Evolutionary conservation across 2,888 invertebrate genomes (phyloP), one percentile per base, ranked within the genome.

Genomic region (Synergus japonicus): DNA sequence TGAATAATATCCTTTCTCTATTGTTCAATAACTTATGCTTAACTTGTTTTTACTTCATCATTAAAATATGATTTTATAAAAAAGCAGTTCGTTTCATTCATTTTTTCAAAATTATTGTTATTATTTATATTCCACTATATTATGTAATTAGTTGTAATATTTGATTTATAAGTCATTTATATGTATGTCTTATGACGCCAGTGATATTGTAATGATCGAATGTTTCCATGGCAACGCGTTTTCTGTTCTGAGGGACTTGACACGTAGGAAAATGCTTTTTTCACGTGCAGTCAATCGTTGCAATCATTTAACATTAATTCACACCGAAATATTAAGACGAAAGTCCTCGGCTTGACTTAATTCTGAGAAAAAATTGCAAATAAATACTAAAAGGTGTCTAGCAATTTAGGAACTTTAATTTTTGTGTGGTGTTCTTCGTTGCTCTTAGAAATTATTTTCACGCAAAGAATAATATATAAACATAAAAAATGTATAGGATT

Each of bases 261-360:
- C 73, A 73, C 54, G 49, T 49, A 73, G n/a, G n/a, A 66, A 73
- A 73, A 54, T 73, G 73, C 54, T 18, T 54, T 18, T 54, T 29
- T 12, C 73, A 73, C 73, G 73, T 73, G 73, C 73, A 73, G 29
- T 73, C 12, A 15, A 37, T 54, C 37, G 29, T n/a, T 41, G 37
- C 54, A n/a, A 54, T 54, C 54, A 54, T 54, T 73, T 73, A 73
- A 37, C 37, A 54, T 58, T 54, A 73, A 58, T 73, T 73, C 12
- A 29, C 54, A 73, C 22, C 12, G n/a, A 73, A 73, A 41, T 54
- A 73, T 41, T 54, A 73, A 54, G 54, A n/a, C 29, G 41, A 2
- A 54, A 73, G n/a, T 73, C 37, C 37, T 37, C n/a, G 9, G 15
- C 13, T 29, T 15, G 22, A 29, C 54, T 37, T 41, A 37, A 73